A percentile compares a stretch with the other conserved stretches of the same genome.
Evolutionary conservation across 2,113 vertebrate species (phyloP).

Genomic region (Polypterus senegalus): DNA sequence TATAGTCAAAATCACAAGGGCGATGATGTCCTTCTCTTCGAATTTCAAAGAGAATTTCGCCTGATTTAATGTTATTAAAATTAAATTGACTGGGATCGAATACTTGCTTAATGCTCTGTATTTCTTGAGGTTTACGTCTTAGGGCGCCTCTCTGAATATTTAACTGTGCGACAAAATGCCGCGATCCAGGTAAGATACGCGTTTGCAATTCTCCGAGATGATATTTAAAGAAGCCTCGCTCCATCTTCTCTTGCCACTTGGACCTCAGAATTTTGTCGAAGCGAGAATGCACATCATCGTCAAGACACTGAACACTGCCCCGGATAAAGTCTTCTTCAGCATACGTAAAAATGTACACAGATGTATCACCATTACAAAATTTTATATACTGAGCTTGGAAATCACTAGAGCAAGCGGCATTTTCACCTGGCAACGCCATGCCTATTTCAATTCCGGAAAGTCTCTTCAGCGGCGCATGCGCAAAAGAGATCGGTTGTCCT

Average conservation of each 20-base stretch:
- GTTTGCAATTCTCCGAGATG: constrained; percentile 54
- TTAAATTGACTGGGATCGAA: constrained; percentile 66
- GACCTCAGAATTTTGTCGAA: constrained; percentile 55
- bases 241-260: constrained; percentile 61
- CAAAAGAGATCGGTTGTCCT: no score
- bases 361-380: no score
- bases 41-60: constrained; percentile 67
- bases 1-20: not conserved
- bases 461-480: no score
- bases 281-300: constrained; percentile 18
- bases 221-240: constrained; percentile 69
- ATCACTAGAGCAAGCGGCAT: no score
- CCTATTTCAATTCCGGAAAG: no score
- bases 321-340: constrained; percentile 43
- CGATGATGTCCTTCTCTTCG: not conserved
- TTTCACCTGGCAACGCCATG: no score
- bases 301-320: constrained; percentile 27
- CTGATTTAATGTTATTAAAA: constrained; percentile 59
- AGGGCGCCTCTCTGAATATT: constrained; percentile 59
- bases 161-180: constrained; percentile 65
- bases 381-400: no score
- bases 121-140: constrained; percentile 67
- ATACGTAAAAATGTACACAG: constrained; percentile 46
- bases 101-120: constrained; percentile 58
- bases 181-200: constrained; percentile 50